Evolutionary conservation across 1,140 invertebrate genomes (phyloP), one percentile per base, ranked within the genome.

Genomic region (Pseudobourletiella spinata): DNA sequence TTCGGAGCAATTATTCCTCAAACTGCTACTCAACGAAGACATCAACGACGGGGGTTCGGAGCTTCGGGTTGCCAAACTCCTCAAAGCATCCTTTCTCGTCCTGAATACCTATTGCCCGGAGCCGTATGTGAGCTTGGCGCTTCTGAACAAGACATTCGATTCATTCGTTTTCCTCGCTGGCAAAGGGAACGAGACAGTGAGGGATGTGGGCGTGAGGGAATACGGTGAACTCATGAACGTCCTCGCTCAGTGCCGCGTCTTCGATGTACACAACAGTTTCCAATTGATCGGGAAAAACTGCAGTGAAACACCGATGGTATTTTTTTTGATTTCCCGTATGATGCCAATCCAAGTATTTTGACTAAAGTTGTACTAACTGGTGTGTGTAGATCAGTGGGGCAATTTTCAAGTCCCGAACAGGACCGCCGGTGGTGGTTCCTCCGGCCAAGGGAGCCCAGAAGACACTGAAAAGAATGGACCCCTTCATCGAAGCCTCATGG

Each of bases 401-500:
- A 11, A n/a, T 39, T 39, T 8, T 39, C 32, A 11, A 39, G 32
- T n/a, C n/a, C 32, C 32, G 32, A 39, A 48, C 46, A 20, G 24
- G 11, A 48, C 46, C 6, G 46, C n/a, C n/a, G n/a, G n/a, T n/a
- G n/a, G n/a, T n/a, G n/a, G n/a, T n/a, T n/a, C n/a, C n/a, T n/a
- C n/a, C n/a, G n/a, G n/a, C n/a, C n/a, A n/a, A n/a, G n/a, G n/a
- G n/a, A n/a, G n/a, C n/a, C n/a, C n/a, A n/a, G n/a, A n/a, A n/a
- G n/a, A 22, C 16, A 48, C 24, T 48, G 46, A 20, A 18, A 15
- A 18, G 18, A 6, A 15, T 25, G 16, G 50, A 54, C 22, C 50
- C 50, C 4, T 54, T 54, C 20, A 30, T 54, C 14, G 50, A 54
- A 20, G 20, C 50, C 50, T 11, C 50, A 14, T 54, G 50, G 50